Percentiles rank a stretch among this genome's conserved stretches.
phyloP scores from a whole-genome alignment of 2,113 vertebrate species.

The Zosterops japonicus region DNA sequence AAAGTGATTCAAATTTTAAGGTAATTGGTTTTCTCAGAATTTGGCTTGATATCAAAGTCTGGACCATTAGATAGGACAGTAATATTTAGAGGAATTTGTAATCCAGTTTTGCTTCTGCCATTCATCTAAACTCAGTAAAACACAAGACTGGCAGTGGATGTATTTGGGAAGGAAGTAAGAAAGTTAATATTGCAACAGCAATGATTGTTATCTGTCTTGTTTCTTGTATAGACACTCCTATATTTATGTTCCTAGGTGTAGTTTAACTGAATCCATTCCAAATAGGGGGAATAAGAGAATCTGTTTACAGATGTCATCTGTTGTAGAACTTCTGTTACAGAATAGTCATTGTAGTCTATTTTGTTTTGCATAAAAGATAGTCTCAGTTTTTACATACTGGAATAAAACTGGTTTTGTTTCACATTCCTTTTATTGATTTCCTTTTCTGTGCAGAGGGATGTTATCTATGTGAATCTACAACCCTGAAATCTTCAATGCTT shows the following conservation, averaged over 20 bases:
- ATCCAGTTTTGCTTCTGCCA: background rate
- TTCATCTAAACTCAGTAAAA: background rate
- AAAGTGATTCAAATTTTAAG: background rate
- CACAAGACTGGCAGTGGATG: background rate
- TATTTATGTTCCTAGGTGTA: background rate
- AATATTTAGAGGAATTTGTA: background rate
- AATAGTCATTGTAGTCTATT: background rate
- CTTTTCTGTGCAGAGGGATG: conserved; percentile 48
- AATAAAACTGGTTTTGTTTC: conserved; percentile 37
- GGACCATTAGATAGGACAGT: background rate
- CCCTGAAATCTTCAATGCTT: conserved; percentile 48
- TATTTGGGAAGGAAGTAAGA: background rate
- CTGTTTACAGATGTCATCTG: background rate
- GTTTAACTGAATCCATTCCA: background rate
- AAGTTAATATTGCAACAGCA: background rate
- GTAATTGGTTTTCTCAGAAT: background rate
- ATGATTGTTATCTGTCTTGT: background rate
- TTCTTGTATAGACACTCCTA: background rate
- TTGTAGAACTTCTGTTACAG: background rate
- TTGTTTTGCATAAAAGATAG: background rate
- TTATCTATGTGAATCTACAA: conserved; percentile 69
- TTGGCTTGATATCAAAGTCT: background rate
- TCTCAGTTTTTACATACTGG: conserved; percentile 12
- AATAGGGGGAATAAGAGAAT: background rate
- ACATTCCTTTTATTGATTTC: conserved; percentile 31